Percentiles rank a stretch among this genome's conserved stretches.
Conservation (phyloP, 2,797 vertebrate genomes). For the Adrianichthys oophorus region DNA sequence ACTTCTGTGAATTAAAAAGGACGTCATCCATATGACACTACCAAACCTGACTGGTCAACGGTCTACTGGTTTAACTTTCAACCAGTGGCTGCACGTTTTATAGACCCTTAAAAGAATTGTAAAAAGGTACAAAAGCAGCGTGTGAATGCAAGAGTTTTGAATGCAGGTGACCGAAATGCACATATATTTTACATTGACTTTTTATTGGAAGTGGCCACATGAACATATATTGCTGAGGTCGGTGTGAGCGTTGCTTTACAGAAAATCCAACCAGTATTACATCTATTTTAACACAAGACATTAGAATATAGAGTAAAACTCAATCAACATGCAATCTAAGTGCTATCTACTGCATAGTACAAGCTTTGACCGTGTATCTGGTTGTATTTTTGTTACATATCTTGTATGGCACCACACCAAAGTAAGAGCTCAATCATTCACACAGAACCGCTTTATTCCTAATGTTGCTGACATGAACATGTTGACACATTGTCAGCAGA, state of each 20-base stretch:
- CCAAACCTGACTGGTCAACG: too few species aligned
- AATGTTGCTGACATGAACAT: constrained; percentile 74
- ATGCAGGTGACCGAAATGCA: too few species aligned
- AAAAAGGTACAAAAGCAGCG: too few species aligned
- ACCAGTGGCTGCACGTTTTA: too few species aligned
- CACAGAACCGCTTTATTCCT: constrained; percentile 66
- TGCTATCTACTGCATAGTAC: constrained; percentile 26
- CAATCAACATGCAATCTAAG: background rate
- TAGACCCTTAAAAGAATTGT: too few species aligned
- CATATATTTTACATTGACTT: too few species aligned
- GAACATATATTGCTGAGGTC: too few species aligned
- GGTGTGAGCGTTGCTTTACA: background rate
- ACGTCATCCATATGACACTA: too few species aligned
- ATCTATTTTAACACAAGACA: background rate
- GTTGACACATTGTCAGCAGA: constrained; percentile 76
- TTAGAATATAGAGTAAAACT: constrained; percentile 11
- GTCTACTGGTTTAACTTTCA: too few species aligned
- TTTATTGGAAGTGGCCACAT: too few species aligned
- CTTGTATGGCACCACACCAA: constrained; percentile 52
- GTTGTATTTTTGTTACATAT: constrained; percentile 58
- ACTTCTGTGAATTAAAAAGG: too few species aligned
- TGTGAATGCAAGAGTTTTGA: too few species aligned
- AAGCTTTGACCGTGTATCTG: constrained; percentile 11
- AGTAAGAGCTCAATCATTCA: constrained; percentile 76
- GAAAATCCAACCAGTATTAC: background rate